Base-by-base conservation (phyloP, 2,113 vertebrate species). In the Jaculus jaculus region DNA sequence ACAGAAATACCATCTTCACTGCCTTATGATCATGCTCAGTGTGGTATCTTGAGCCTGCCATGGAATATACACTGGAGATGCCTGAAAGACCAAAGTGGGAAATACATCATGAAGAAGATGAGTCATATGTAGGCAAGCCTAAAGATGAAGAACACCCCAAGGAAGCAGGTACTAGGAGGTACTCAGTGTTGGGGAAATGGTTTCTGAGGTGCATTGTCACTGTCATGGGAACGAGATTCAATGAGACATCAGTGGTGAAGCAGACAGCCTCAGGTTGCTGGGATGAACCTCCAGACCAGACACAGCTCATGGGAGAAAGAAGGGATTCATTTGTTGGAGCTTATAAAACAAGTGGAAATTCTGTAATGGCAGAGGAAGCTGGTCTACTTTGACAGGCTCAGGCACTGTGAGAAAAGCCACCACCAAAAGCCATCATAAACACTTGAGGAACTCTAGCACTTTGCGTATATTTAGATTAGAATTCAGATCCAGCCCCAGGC, bases 1-100 rank as follows among this genome's bases (percentile, higher is more conserved):
- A 80, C 15, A 79, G 51, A 72, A 63, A 10, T 82, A 11, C 81
- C 39, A 32, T 81, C 51, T 87, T 94, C 12, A 85, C 16, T 83
- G 58, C 51, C 51, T 79, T 28, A 28, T 30, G 20, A 20, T 66
- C 28, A 17, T 74, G 37, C 60, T 86, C 74, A 77, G 2, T 86
- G 2, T 15, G 21, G 8, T 78, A 13, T n/a, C 28, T 3, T 82
- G 21, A 2, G 65, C 51, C 13, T 78, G 18, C 85, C 58, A 90
- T 51, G 34, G 87, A 94, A 87, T 28, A 82, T 60, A 92, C 78
- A 94, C 65, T 69, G 11, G 21, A 92, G 58, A 73, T 69, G 23
- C 26, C 24, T 65, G 51, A 93, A 75, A 84, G 20, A 37, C 13
- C 73, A 87, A 63, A 23, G 30, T 16, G 1, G 65, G 13, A 86